A percentile compares a stretch with the other conserved stretches of the same genome.
Conservation (phyloP, 2,888 invertebrate species). For the Petrolisthes manimaculis region DNA sequence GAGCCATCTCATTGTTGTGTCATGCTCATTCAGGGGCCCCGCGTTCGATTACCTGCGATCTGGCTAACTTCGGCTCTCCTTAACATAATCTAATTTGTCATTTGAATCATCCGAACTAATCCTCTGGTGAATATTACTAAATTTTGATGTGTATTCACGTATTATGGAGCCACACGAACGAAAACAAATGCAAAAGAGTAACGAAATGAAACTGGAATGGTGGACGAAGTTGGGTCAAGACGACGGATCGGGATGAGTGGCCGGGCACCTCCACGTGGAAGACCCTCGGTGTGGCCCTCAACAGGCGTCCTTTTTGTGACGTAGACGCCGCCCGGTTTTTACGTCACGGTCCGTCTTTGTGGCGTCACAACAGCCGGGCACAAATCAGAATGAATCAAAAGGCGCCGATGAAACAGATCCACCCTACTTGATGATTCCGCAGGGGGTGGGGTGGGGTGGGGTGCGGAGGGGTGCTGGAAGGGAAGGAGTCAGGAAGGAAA, state of each 20-base stretch:
- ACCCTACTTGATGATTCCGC: slow-evolving; percentile 44
- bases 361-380: slow-evolving; percentile 55
- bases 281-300: slow-evolving; percentile 47
- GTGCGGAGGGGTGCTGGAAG: not conserved
- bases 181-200: not conserved
- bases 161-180: too few relatives aligned
- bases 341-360: slow-evolving; percentile 54
- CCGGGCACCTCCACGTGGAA: slow-evolving; percentile 37
- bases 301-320: slow-evolving; percentile 54
- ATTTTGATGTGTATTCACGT: too few relatives aligned
- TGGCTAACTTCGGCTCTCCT: not conserved
- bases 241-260: slow-evolving; percentile 2
- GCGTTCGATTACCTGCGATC: slow-evolving; percentile 45
- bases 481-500: not conserved
- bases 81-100: not conserved
- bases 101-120: too few relatives aligned
- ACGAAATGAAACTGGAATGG: not conserved
- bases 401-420: slow-evolving; percentile 59
- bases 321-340: slow-evolving; percentile 51
- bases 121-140: too few relatives aligned
- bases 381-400: slow-evolving; percentile 62
- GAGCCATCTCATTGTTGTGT: slow-evolving; percentile 61
- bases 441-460: not conserved
- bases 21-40: slow-evolving; percentile 42
- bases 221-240: not conserved